Base-by-base conservation (phyloP, 2,797 vertebrate genomes). In the Diceros bicornis region DNA sequence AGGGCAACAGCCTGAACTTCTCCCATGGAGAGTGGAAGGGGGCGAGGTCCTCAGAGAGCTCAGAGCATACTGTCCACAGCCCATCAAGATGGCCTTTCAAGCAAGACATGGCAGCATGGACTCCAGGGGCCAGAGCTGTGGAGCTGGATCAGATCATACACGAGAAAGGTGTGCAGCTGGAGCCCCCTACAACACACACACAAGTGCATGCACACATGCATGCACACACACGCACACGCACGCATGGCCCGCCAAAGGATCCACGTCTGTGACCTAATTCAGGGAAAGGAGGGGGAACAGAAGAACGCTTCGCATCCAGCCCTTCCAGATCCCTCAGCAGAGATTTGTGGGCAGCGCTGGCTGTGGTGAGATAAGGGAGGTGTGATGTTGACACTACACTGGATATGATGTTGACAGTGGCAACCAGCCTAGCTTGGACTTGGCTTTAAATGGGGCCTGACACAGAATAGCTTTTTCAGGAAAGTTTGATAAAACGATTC, bases 361-460 rank as follows among this genome's bases (percentile, higher is more conserved):
- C 47, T 18, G 1, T 1, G 4, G 18, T 0, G 7, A 72, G 6
- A 21, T 27, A 7, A 50, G 52, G 64, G 17, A 18, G 21, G 25
- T 72, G 34, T 9, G 6, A 20, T 1, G 37, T 6, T 7, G 32
- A 37, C 9, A 6, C 37, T 37, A 4, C 37, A 37, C 37, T 37
- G 37, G 37, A 37, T 37, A 4, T 37, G 37, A 37, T 37, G 37
- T 37, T 37, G 37, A 37, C 37, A 37, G 83, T 68, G 79, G 72
- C 32, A 52, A 77, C 23, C 6, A 0, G 12, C 32, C 34, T n/a
- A 13, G 85, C 32, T 87, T 74, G 41, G 41, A 37, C 25, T 11
- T 21, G 44, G 17, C 71, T 79, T 89, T 79, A 20, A n/a, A 57
- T 59, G 66, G 75, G 44, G 32, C 25, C 44, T 89, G 47, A 57